Evolutionary conservation across 2,888 invertebrate genomes (phyloP), one percentile per base, ranked within the genome.

Genomic region (Yponomeuta malinellus): DNA sequence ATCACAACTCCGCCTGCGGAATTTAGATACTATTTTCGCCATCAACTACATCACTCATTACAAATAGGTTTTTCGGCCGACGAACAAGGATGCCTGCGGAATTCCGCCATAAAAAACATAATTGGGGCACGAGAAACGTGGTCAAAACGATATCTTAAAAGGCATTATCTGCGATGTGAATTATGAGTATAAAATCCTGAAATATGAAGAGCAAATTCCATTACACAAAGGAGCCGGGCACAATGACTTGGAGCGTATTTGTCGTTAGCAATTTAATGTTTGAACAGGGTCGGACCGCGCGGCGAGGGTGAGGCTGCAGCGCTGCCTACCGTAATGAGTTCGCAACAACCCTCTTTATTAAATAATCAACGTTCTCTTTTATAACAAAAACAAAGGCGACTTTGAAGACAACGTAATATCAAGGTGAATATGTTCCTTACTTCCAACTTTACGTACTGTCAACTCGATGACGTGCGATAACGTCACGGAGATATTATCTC

Each of bases 181-280:
- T 59, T 59, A 59, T 59, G 52, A 59, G 52, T 59, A 59, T 59
- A 15, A 59, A 59, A 59, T 59, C 52, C 52, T 67, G 43, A n/a
- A 67, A 43, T 33, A 43, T 67, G 67, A 33, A 67, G 37, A 43
- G 12, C 67, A 67, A 67, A 67, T 67, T 67, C n/a, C 43, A 10
- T 43, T 12, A 67, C n/a, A 67, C 43, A 67, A 67, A 67, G 67
- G n/a, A 33, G 31, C 31, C 37, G 9, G 43, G 29, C 37, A 43
- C 33, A 67, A 67, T 67, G 67, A 67, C 43, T 67, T 43, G n/a
- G 64, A 31, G 64, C n/a, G 67, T 67, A 67, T 67, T 67, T 67
- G 67, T 67, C 67, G 67, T 43, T 67, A 43, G 31, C 67, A 67
- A 67, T 43, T 67, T 67, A 67, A 9, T 67, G 67, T 67, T 67